Evolutionary conservation across 1,140 invertebrate species (phyloP), one percentile per base, ranked within the genome.

Genomic region (Cydia splendana): DNA sequence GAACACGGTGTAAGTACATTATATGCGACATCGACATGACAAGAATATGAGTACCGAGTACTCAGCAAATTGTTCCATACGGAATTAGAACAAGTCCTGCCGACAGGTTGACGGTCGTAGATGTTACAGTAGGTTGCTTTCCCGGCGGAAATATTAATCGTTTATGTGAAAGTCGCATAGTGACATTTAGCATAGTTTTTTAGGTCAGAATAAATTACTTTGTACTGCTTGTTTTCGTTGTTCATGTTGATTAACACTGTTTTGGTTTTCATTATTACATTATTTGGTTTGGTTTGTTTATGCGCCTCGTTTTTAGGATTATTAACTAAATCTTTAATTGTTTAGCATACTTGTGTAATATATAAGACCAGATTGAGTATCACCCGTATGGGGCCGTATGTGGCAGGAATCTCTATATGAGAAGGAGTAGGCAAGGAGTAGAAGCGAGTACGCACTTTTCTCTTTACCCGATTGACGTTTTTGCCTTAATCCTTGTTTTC

Each of bases 71-170:
- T 80, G 80, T 84, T 82, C 77, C 80, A 10, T 15, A 7, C 18
- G 62, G 80, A 78, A 76, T 62, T 34, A 80, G 82, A 81, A 78
- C 80, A 79, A 78, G 79, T 80, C 78, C 73, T 78, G 80, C 78
- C 79, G 80, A 76, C 81, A 86, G 86, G 83, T 80, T 84, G 82
- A 84, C 81, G 80, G 80, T 80, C 77, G 84, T 84, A 84, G 84
- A 87, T 86, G 77, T 81, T 75, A 69, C 79, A 76, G 30, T 24
- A 79, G 85, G 84, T 87, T 84, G 20, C 78, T 80, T 76, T 79
- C 78, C 76, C 77, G 77, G 79, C 78, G 83, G 82, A 84, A 85
- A 82, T 82, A 81, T 82, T 79, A 79, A 65, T 77, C 74, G 74
- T 53, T 65, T 74, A 79, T 79, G 80, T 82, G 80, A 85, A 71